Evolutionary conservation across 2,113 vertebrate genomes (phyloP), one percentile per base, ranked within the genome.

Genomic region (Cebus imitator): DNA sequence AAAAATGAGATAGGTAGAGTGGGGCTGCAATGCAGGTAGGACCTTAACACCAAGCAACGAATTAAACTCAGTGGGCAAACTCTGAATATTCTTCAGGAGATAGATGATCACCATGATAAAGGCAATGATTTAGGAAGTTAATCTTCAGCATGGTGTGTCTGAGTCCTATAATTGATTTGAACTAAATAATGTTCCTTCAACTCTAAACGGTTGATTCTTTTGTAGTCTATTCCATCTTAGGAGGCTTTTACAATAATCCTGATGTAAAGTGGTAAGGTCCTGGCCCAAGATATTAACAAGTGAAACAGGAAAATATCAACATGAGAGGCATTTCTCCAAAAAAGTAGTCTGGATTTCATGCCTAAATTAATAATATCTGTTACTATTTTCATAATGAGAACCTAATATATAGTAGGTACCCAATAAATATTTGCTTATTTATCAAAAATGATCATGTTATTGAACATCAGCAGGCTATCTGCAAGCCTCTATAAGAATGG

Each of bases 341-440:
- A 70, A 83, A 72, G 0, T 32, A 87, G 6, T 64, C 21, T 40
- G 30, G 20, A 76, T 84, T 84, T 57, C 37, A 45, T 20, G 35
- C 40, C 57, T 91, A 95, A 83, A 87, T 98, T 70, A 93, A 78
- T 84, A 87, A 87, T 87, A 82, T 80, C 23, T 52, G 25, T 72
- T 91, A 35, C 61, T 92, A 88, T 64, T 91, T 92, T 21, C 72
- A 91, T 64, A 85, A 73, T 82, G 35, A 32, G 8, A 94, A 57
- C 8, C 17, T 64, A 55, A 58, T 5, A 58, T 50, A 55, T 13
- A 89, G 32, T 78, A 93, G 16, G 17, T 83, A 30, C 76, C 93
- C n/a, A 96, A 57, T 88, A 97, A 79, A 79, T 64, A 72, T 45
- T 93, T 70, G 45, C 13, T 87, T 92, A 17, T 2, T 0, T 90